Evolutionary conservation across 2,797 vertebrate species (phyloP).

Genomic region (Pristis pectinata): DNA sequence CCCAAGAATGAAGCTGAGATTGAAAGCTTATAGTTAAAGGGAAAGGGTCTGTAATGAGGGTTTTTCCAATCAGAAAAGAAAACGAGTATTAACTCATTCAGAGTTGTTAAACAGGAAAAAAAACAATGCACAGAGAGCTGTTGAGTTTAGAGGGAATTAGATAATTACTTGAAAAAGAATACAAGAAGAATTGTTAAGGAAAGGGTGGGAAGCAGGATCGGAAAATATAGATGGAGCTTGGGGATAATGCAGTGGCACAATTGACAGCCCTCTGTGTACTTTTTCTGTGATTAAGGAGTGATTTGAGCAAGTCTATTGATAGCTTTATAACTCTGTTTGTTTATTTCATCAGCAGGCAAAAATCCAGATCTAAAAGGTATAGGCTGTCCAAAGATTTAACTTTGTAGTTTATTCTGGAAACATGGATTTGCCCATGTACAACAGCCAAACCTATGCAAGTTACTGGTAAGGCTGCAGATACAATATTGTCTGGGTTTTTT

Average conservation of each 20-base stretch:
- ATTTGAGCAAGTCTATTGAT: not conserved
- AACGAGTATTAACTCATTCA: not conserved
- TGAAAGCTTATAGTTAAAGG: not conserved
- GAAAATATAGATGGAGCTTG: not conserved
- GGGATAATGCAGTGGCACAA: too few relatives aligned
- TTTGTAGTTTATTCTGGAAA: not conserved
- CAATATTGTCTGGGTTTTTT: too few relatives aligned
- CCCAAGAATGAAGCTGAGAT: not conserved
- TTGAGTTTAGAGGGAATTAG: not conserved
- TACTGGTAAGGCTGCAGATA: too few relatives aligned
- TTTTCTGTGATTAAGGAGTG: not conserved
- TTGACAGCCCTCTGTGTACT: not conserved
- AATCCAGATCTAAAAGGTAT: not conserved
- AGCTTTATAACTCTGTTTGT: not conserved
- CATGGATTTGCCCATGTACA: too few relatives aligned
- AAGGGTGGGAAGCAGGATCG: not conserved
- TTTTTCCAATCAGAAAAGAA: not conserved
- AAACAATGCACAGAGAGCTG: too few relatives aligned
- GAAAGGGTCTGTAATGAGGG: not conserved
- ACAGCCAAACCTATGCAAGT: too few relatives aligned
- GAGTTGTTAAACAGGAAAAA: conserved; percentile 1
- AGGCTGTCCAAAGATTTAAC: not conserved
- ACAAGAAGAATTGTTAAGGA: not conserved
- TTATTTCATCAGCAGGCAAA: not conserved
- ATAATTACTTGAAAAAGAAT: not conserved